Conservation (phyloP, 1,140 invertebrate species). For the Sitophilus oryzae region DNA sequence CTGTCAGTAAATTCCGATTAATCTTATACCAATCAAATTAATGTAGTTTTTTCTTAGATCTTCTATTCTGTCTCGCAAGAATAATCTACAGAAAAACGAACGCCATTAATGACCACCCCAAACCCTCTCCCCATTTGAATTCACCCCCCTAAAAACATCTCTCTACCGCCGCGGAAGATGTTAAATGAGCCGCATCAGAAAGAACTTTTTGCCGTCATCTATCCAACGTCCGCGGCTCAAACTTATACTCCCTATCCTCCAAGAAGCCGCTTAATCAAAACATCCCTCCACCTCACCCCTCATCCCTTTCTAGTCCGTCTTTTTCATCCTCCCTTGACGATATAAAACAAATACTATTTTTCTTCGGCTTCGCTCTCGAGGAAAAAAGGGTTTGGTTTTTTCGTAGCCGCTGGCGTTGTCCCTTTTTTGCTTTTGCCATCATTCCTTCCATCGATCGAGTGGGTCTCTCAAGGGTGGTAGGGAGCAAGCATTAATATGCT, state of each 20-base stretch:
- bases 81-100: too few species aligned
- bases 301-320: too few species aligned
- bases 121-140: too few species aligned
- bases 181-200: constrained; percentile 31
- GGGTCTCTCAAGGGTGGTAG: background rate
- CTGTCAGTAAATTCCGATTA: too few species aligned
- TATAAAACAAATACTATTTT: constrained; percentile 35
- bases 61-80: too few species aligned
- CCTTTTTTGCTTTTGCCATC: too few species aligned
- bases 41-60: too few species aligned
- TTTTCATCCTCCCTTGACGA: constrained; percentile 26
- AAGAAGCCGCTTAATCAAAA: constrained; percentile 33
- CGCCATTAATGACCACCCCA: constrained; percentile 4
- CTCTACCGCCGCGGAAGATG: constrained; percentile 17
- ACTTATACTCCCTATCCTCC: constrained; percentile 29
- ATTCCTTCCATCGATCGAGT: too few species aligned
- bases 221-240: constrained; percentile 19
- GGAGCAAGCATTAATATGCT: constrained; percentile 10
- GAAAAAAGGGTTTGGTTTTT: constrained; percentile 17
- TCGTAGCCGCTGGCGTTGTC: too few species aligned
- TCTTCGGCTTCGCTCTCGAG: constrained; percentile 18
- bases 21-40: too few species aligned
- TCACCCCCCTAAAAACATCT: too few species aligned
- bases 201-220: constrained; percentile 16
- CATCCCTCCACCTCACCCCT: too few species aligned